These are phyloP conservation scores for Shargacucullia verbasci DNA, from an alignment of 2,888 invertebrate genomes.

Conservation along the genomic window DNA sequence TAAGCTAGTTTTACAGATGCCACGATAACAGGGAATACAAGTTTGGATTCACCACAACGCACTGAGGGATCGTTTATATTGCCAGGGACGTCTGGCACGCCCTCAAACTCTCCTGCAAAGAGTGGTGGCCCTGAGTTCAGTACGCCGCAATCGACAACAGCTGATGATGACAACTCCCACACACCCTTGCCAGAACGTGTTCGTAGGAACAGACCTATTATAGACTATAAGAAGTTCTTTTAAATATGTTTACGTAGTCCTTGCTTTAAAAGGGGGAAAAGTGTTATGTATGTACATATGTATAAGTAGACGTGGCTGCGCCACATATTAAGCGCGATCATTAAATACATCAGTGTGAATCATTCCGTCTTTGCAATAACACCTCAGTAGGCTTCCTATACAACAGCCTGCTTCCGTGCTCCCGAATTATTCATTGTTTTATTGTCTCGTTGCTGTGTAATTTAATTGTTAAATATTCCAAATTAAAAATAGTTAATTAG, in stretches of 20 bases:
- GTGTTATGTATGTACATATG: conserved; percentile 1
- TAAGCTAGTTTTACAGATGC: too few species aligned
- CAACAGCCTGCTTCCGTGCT: too few species aligned
- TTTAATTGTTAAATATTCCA: too few species aligned
- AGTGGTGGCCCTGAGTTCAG: neutral
- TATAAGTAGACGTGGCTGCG: too few species aligned
- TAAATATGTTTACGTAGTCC: neutral
- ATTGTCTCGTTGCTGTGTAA: too few species aligned
- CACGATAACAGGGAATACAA: too few species aligned
- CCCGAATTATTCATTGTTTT: too few species aligned
- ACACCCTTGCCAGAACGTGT: neutral
- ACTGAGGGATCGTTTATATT: neutral
- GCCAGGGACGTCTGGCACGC: neutral
- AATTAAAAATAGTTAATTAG: too few species aligned
- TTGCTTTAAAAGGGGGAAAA: neutral
- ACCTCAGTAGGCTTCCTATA: neutral
- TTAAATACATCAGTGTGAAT: too few species aligned
- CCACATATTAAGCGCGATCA: too few species aligned
- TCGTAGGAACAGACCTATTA: neutral
- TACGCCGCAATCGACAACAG: neutral
- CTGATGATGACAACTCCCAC: neutral
- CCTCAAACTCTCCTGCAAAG: neutral
- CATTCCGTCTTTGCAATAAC: too few species aligned
- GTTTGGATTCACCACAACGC: too few species aligned
- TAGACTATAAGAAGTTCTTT: neutral